Base-by-base conservation (phyloP, 2,888 invertebrate genomes). In the Acanthococcus lagerstroemiae region DNA sequence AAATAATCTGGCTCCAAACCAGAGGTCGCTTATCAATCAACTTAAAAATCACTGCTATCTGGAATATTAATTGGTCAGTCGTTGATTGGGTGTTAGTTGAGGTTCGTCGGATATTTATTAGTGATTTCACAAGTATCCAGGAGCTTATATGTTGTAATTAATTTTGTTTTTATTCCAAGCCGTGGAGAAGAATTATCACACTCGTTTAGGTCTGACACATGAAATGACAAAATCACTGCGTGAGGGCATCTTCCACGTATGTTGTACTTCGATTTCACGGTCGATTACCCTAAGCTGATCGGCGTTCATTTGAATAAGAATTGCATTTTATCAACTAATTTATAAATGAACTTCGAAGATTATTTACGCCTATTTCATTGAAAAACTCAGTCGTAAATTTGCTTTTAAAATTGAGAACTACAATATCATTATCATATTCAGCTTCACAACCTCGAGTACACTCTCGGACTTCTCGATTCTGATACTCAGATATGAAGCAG, bases 11-110 rank as follows among this genome's bases (percentile, higher is more conserved):
- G 63, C 63, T 63, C 52, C 30, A 52, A 63, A 52, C 63, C 63
- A 63, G 63, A 63, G 63, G 63, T 63, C 63, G 63, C 63, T 63
- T 54, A 63, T 63, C 54, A 50, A 25, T 63, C 37, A 25, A 54
- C 50, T 61, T 12, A 27, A 52, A 52, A 50, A 61, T 50, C 22
- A 52, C 50, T 44, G 54, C 54, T 52, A 63, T 54, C 24, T 52
- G 24, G 63, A 63, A 63, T 63, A 54, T 63, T 54, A 63, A 63
- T 63, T 22, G 52, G 15, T 4, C 15, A 2, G 24, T 24, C 15
- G 52, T 15, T 15, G 37, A 9, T 9, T 9, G 12, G 37, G 37
- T 37, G 12, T 37, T 37, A 37, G 37, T n/a, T 3, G 37, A 37
- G 12, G 37, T n/a, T 37, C 37, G 12, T 37, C 3, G 37, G 37